These are phyloP conservation scores for Bucorvus abyssinicus DNA, from an alignment of 2,797 vertebrate genomes.

Conservation along the genomic window DNA sequence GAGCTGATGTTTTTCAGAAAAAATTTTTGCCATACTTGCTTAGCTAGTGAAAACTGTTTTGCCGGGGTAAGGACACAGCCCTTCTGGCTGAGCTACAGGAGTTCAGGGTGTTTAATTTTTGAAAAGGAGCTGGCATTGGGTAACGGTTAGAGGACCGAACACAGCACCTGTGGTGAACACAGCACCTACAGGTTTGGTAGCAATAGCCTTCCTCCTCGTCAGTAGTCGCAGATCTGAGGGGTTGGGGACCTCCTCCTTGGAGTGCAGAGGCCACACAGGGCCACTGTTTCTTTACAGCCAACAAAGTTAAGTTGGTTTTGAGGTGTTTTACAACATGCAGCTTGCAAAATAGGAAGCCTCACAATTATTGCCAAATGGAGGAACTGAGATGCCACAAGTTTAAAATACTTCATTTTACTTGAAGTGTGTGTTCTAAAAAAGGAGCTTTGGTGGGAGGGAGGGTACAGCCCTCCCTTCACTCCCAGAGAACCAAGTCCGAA, in stretches of 20 bases:
- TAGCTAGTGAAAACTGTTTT: not conserved
- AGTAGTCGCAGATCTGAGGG: not conserved
- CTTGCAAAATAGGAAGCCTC: conserved; percentile 21
- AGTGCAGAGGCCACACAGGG: not conserved
- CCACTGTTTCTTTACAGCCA: not conserved
- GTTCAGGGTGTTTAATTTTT: not conserved
- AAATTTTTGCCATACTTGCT: not conserved
- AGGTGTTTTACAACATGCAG: not conserved
- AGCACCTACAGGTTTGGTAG: not conserved
- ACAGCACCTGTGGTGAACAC: not conserved
- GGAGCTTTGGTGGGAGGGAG: not conserved
- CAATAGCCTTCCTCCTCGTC: not conserved
- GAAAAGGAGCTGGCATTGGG: not conserved
- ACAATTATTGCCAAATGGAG: not conserved
- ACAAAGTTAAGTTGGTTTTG: not conserved
- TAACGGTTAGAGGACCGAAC: not conserved
- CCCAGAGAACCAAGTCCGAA: not conserved
- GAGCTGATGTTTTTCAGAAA: not conserved
- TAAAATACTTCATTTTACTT: not conserved
- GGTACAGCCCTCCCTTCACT: not conserved
- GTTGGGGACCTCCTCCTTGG: not conserved
- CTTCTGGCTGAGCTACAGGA: not conserved
- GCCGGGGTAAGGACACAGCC: not conserved
- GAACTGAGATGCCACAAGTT: not conserved
- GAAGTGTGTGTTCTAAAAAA: not conserved